phyloP scores from a whole-genome alignment of 2,797 vertebrate species.

The Numenius phaeopus region DNA sequence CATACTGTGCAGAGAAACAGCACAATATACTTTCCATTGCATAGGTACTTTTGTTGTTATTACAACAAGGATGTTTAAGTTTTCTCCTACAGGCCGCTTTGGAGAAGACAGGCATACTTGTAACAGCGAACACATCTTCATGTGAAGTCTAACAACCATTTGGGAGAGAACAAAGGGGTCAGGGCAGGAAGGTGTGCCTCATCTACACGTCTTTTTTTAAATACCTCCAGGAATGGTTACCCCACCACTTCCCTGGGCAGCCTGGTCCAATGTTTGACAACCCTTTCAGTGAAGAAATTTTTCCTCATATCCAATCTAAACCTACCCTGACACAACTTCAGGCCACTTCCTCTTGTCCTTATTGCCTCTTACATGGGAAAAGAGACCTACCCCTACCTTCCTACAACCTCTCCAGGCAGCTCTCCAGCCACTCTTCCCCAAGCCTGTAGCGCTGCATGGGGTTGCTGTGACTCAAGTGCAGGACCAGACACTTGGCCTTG shows the following conservation, averaged over 20 bases:
- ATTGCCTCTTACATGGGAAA: background rate
- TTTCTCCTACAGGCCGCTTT: background rate
- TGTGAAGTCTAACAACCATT: background rate
- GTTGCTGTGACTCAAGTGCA: background rate
- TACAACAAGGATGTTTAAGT: background rate
- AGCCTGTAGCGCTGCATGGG: background rate
- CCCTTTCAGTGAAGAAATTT: background rate
- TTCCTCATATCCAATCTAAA: background rate
- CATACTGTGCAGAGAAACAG: background rate
- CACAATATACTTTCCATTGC: background rate
- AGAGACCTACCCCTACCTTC: background rate
- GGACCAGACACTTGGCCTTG: background rate
- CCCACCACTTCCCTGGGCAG: background rate
- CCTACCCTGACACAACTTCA: background rate
- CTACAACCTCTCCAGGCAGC: rapidly evolving
- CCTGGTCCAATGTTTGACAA: background rate
- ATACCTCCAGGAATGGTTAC: background rate
- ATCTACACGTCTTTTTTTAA: background rate
- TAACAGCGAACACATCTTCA: background rate
- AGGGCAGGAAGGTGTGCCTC: background rate
- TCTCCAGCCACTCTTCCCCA: background rate
- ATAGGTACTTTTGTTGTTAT: background rate
- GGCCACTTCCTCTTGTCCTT: background rate
- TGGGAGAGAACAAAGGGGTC: background rate
- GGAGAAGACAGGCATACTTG: background rate